phyloP scores from a whole-genome alignment of 2,113 vertebrate genomes.

The Stegostoma tigrinum region DNA sequence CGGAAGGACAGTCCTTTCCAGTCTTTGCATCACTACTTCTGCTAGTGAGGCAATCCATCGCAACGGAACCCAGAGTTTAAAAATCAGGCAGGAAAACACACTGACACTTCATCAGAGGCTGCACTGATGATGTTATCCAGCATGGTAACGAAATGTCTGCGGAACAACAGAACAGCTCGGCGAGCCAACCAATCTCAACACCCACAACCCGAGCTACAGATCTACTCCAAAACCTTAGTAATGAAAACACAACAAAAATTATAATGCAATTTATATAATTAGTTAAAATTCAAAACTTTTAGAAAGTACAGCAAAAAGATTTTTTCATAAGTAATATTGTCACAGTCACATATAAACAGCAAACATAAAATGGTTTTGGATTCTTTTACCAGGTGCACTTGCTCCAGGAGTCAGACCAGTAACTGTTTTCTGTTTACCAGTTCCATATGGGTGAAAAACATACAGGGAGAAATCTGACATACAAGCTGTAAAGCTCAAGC shows the following conservation, averaged over 20 bases:
- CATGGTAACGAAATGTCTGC: too few species aligned
- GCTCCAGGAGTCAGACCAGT: conserved; percentile 76
- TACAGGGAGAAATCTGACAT: conserved; percentile 98
- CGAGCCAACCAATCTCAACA: too few species aligned
- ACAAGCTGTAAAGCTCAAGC: conserved; percentile 94
- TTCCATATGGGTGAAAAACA: conserved; percentile 94
- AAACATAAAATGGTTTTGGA: not conserved
- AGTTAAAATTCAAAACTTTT: not conserved
- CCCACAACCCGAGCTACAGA: too few species aligned
- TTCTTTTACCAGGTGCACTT: conserved; percentile 71
- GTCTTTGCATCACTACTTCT: too few species aligned
- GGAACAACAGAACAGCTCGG: too few species aligned
- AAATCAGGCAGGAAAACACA: too few species aligned
- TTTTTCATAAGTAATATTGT: not conserved
- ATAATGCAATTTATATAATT: not conserved
- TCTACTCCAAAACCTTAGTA: too few species aligned
- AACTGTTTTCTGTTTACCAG: conserved; percentile 90
- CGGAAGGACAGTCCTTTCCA: too few species aligned
- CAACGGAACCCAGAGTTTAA: too few species aligned
- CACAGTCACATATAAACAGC: not conserved
- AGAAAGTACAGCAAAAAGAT: not conserved
- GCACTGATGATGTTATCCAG: too few species aligned
- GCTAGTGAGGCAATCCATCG: too few species aligned
- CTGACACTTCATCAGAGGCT: too few species aligned
- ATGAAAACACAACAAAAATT: not conserved